Conservation (phyloP, 1,140 invertebrate genomes). For the Phocides pigmalion region DNA sequence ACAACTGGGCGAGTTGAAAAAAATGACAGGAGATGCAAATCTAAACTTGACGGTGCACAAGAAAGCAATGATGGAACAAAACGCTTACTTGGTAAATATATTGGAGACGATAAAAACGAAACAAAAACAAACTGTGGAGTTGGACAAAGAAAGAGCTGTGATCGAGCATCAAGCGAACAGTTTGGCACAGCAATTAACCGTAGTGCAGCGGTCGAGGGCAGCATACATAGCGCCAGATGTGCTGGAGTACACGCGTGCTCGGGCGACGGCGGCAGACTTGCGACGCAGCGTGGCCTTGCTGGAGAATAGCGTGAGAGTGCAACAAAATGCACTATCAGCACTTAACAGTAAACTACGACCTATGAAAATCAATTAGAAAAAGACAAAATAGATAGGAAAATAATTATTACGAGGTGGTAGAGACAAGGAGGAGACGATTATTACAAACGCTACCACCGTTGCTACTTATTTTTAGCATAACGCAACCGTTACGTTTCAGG, state of each 20-base stretch:
- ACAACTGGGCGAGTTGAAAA: conserved; percentile 79
- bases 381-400: not conserved
- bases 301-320: conserved; percentile 77
- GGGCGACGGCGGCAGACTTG: conserved; percentile 78
- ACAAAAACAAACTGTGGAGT: conserved; percentile 46
- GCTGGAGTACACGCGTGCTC: conserved; percentile 83
- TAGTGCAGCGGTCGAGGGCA: conserved; percentile 60
- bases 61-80: conserved; percentile 75
- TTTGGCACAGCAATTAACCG: conserved; percentile 55
- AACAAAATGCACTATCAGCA: conserved; percentile 69
- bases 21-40: conserved; percentile 79
- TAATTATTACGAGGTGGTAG: not conserved
- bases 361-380: not conserved
- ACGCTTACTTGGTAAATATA: conserved; percentile 60
- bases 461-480: no score
- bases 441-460: no score
- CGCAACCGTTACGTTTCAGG: no score
- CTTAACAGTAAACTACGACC: conserved; percentile 53
- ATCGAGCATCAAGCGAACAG: conserved; percentile 61
- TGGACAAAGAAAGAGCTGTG: conserved; percentile 57
- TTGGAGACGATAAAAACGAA: conserved; percentile 59
- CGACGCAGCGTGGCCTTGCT: conserved; percentile 79
- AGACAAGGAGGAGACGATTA: no score
- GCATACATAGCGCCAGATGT: conserved; percentile 82
- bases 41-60: conserved; percentile 79